phyloP scores from a whole-genome alignment of 2,888 invertebrate species.

The Perizoma flavofasciatum region DNA sequence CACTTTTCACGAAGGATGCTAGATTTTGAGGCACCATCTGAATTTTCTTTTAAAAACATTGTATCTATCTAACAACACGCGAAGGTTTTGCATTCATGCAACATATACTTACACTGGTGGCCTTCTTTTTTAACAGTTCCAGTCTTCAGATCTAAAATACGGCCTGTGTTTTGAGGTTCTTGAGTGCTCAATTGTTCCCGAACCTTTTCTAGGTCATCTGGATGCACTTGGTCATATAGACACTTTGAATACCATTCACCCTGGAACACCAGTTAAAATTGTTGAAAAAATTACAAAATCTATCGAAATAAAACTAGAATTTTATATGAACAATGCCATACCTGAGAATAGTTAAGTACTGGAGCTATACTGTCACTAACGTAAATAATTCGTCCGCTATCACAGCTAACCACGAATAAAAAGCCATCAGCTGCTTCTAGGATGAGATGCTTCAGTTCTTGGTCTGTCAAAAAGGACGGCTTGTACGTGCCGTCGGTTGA shows the following conservation, averaged over 20 bases:
- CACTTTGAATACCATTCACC: conserved; percentile 99
- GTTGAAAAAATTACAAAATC: background rate
- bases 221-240: conserved; percentile 98
- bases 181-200: conserved; percentile 98
- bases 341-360: conserved; percentile 97
- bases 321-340: conserved; percentile 46
- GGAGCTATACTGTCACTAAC: conserved; percentile 99
- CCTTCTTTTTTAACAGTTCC: conserved; percentile 99
- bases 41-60: too few relatives aligned
- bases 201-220: conserved; percentile 98
- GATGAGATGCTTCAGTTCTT: conserved; percentile 99
- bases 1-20: too few relatives aligned
- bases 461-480: conserved; percentile 99
- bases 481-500: conserved; percentile 98
- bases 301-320: background rate
- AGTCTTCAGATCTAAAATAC: conserved; percentile 98
- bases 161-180: conserved; percentile 97
- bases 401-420: conserved; percentile 96
- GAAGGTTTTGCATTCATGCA: background rate
- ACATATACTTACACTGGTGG: conserved; percentile 93
- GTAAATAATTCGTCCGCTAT: conserved; percentile 98
- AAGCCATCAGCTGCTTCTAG: conserved; percentile 99
- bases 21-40: too few relatives aligned
- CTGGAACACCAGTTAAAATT: conserved; percentile 62
- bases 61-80: too few relatives aligned